These are phyloP conservation scores for Iphiclides podalirius DNA, from an alignment of 2,888 invertebrate genomes.

Conservation along the genomic window DNA sequence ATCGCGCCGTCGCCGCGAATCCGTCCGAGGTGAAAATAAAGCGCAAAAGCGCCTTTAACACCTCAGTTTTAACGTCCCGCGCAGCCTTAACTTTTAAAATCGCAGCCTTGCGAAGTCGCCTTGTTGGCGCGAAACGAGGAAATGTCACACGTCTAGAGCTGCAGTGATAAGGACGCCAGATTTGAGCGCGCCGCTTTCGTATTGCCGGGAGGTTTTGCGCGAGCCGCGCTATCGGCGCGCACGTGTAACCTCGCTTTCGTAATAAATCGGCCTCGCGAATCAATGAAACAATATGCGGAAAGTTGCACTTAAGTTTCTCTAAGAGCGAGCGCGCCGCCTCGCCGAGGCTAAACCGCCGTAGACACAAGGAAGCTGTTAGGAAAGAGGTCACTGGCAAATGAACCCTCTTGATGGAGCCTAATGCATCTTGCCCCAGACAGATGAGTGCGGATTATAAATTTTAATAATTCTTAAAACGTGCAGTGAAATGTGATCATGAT, in stretches of 20 bases:
- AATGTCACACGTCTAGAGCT: constrained; percentile 26
- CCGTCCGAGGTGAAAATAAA: too few species aligned
- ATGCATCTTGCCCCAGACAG: too few species aligned
- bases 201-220: constrained; percentile 43
- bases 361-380: constrained; percentile 14
- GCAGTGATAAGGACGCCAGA: constrained; percentile 31
- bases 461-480: too few species aligned
- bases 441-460: too few species aligned
- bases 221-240: constrained; percentile 53
- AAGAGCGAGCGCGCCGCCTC: not conserved
- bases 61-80: constrained; percentile 21
- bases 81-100: constrained; percentile 33
- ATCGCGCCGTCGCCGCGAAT: not conserved
- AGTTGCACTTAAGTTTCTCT: constrained; percentile 22
- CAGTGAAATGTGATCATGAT: too few species aligned
- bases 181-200: constrained; percentile 29
- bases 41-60: too few species aligned
- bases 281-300: constrained; percentile 24
- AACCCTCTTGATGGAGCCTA: constrained; percentile 11
- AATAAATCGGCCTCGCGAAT: constrained; percentile 32
- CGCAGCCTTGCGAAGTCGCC: constrained; percentile 23
- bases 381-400: constrained; percentile 12
- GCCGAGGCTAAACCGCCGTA: too few species aligned
- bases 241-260: constrained; percentile 57
- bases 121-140: constrained; percentile 28